These are phyloP conservation scores for Dolichopus griseipennis DNA, from an alignment of 2,888 invertebrate species.

Conservation along the genomic window DNA sequence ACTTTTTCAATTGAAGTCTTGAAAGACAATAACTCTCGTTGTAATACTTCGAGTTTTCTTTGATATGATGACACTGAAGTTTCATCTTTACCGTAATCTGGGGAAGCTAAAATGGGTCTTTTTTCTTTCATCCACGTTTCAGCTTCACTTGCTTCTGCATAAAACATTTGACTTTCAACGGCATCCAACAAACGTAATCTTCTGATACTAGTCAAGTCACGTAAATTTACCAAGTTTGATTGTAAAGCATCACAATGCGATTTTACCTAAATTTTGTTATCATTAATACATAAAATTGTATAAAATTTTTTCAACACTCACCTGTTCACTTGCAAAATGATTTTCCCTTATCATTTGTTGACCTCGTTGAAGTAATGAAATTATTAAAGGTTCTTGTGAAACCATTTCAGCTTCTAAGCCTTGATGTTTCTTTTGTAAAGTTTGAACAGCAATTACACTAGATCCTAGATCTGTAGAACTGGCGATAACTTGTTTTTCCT, in stretches of 20 bases:
- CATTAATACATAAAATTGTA: too few relatives aligned
- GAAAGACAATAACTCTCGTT: conserved; percentile 74
- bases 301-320: conserved; percentile 44
- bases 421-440: conserved; percentile 87
- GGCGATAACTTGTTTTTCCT: conserved; percentile 63
- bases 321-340: conserved; percentile 72
- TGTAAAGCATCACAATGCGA: conserved; percentile 49
- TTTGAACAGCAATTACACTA: conserved; percentile 67
- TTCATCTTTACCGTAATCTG: conserved; percentile 86
- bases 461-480: conserved; percentile 61
- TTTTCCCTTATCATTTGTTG: conserved; percentile 70
- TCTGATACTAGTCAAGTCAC: conserved; percentile 63
- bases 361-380: conserved; percentile 63
- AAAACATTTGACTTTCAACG: conserved; percentile 77
- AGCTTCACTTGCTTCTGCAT: conserved; percentile 82
- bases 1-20: conserved; percentile 63
- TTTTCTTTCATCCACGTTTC: conserved; percentile 90
- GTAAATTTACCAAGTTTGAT: conserved; percentile 58
- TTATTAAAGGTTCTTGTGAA: conserved; percentile 75
- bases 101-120: conserved; percentile 60
- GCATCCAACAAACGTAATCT: conserved; percentile 68
- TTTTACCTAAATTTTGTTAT: conserved; percentile 24
- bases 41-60: conserved; percentile 73
- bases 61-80: conserved; percentile 76
- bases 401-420: conserved; percentile 81